These are phyloP conservation scores for Yponomeuta malinellus DNA, from an alignment of 2,888 invertebrate species.

Conservation along the genomic window DNA sequence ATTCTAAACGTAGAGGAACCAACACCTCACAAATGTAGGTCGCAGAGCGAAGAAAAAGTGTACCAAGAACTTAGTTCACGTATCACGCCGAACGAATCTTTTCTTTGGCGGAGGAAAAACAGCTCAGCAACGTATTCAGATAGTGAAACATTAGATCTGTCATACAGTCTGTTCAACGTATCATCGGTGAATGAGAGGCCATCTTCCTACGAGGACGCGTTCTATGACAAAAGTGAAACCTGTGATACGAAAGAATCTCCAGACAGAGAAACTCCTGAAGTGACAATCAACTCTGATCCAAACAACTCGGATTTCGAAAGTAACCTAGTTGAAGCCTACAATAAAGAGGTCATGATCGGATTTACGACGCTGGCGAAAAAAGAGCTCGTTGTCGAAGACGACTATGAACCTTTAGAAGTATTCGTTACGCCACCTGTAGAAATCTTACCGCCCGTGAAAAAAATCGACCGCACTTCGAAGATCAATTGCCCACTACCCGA, in stretches of 20 bases:
- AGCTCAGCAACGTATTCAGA: slow-evolving; percentile 58
- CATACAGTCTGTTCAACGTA: slow-evolving; percentile 51
- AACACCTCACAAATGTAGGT: slow-evolving; percentile 17
- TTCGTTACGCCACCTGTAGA: slow-evolving; percentile 47
- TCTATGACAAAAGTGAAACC: slow-evolving; percentile 20
- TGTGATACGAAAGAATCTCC: slow-evolving; percentile 3
- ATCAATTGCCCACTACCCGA: slow-evolving; percentile 69
- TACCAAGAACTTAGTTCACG: slow-evolving; percentile 48
- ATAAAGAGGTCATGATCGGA: slow-evolving; percentile 58
- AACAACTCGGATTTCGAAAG: slow-evolving; percentile 58
- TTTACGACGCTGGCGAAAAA: slow-evolving; percentile 50
- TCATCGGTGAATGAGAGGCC: slow-evolving; percentile 36
- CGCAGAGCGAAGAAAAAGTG: slow-evolving; percentile 30
- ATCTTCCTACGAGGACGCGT: slow-evolving; percentile 33
- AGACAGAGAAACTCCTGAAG: slow-evolving; percentile 37
- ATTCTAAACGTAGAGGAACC: slow-evolving; percentile 12
- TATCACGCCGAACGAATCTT: slow-evolving; percentile 79
- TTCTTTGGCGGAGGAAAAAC: slow-evolving; percentile 77
- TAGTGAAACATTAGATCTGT: slow-evolving; percentile 52
- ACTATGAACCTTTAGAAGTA: slow-evolving; percentile 66
- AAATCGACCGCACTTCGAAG: slow-evolving; percentile 49
- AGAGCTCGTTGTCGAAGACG: slow-evolving; percentile 48
- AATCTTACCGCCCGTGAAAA: slow-evolving; percentile 44
- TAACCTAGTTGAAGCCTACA: slow-evolving; percentile 63
- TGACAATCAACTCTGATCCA: slow-evolving; percentile 24